These are phyloP conservation scores for Plagiodera versicolora DNA, from an alignment of 2,888 invertebrate species.

Conservation along the genomic window DNA sequence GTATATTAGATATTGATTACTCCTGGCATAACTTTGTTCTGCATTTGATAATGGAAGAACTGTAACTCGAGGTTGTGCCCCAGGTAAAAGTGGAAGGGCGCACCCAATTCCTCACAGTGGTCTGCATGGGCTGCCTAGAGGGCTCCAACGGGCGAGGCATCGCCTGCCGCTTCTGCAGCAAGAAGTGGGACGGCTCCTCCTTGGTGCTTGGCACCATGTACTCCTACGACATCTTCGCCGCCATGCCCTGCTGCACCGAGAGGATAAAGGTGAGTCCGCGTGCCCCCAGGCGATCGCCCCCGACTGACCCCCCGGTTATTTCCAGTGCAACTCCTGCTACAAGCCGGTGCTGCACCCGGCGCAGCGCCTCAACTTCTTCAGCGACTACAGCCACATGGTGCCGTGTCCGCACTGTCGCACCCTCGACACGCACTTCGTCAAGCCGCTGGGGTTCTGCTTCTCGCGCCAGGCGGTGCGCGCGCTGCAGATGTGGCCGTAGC, in stretches of 20 bases:
- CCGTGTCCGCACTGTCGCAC: conserved; percentile 90
- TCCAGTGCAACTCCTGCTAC: conserved; percentile 91
- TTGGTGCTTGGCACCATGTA: conserved; percentile 97
- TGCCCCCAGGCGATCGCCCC: background rate
- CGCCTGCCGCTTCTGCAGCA: conserved; percentile 81
- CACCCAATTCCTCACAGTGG: conserved; percentile 87
- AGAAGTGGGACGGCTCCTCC: conserved; percentile 90
- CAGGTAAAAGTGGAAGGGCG: conserved; percentile 91
- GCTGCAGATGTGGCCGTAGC: conserved; percentile 84
- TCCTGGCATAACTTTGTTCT: no score
- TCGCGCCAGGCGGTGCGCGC: conserved; percentile 64
- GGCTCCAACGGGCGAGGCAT: conserved; percentile 76
- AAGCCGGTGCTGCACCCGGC: conserved; percentile 85
- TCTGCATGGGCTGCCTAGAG: conserved; percentile 93
- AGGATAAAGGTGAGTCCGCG: conserved; percentile 74
- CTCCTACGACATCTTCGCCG: conserved; percentile 97
- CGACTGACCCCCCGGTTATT: no score
- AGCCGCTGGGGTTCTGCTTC: conserved; percentile 84
- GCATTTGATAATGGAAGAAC: no score
- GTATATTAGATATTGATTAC: no score
- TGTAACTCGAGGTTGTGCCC: no score
- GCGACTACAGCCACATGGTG: conserved; percentile 90
- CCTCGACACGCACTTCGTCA: conserved; percentile 93
- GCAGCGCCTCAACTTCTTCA: conserved; percentile 87
- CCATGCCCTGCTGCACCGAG: conserved; percentile 93